Base-by-base conservation (phyloP, 2,113 vertebrate genomes). In the Takifugu bimaculatus region DNA sequence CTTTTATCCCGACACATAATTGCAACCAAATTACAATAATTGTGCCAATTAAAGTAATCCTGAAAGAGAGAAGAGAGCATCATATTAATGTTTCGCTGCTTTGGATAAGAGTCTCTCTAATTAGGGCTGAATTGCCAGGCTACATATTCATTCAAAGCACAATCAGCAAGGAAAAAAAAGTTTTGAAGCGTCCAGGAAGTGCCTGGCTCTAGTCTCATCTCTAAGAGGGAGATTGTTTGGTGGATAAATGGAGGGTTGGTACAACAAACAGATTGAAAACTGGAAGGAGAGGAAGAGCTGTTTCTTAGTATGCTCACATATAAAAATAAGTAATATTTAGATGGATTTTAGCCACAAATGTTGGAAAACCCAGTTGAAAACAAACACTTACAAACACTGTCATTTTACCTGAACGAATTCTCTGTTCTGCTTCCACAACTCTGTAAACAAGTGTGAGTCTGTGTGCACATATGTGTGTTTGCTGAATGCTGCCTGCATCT, bases 11-110 rank as follows among this genome's bases (percentile, higher is more conserved):
- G 84, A 91, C 86, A 91, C 89, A 91, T 96, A 96, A 96, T 97
- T 96, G 95, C 92, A 88, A 93, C 90, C 90, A 93, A 97, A 96
- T 97, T 94, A 95, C 93, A 97, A 95, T 98, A 98, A 97, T 96
- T 97, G 95, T 94, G 85, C 93, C 94, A 97, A 95, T 97, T 97
- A 97, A 96, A 96, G 93, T 93, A 95, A 95, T 95, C 93, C 93
- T 94, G 92, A 94, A 94, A 39, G 13, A 93, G 93, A 94, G 94
- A 91, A 93, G 92, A 94, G 92, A 94, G 92, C 20, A 10, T 97
- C 94, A 95, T 96, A 92, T 96, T 95, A 94, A 96, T 96, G 94
- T 94, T 93, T 92, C 88, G 88, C 85, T 91, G 91, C 92, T 94
- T 93, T 93, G 91, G 87, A 93, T 92, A 94, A 92, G 91, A 92